Conservation (phyloP, 1,140 invertebrate genomes). For the Vanessa tameamea region DNA sequence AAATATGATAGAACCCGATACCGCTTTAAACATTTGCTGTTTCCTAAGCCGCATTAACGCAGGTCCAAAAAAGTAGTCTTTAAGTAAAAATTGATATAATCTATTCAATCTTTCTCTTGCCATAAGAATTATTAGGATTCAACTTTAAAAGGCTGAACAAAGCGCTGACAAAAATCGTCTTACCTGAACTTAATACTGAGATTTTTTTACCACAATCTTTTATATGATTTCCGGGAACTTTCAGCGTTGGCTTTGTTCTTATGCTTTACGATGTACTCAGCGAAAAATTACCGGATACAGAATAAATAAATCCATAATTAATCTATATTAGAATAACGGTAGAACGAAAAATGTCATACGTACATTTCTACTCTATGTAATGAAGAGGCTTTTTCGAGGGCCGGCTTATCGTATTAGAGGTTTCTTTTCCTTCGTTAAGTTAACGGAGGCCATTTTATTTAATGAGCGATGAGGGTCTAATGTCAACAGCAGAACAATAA, state of each 20-base stretch:
- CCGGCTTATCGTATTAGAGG: slow-evolving; percentile 6
- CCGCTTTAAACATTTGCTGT: not conserved
- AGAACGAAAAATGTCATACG: not conserved
- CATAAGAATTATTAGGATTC: slow-evolving; percentile 16
- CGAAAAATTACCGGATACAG: slow-evolving; percentile 6
- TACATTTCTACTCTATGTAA: not conserved
- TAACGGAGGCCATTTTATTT: slow-evolving; percentile 5
- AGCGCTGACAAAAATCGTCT: slow-evolving; percentile 25
- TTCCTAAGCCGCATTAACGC: not conserved
- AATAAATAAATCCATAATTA: not conserved
- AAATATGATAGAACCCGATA: no score
- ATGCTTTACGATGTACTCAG: slow-evolving; percentile 2
- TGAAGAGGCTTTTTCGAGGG: not conserved
- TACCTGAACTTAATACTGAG: slow-evolving; percentile 21
- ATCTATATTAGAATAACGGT: not conserved
- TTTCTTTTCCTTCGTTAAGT: slow-evolving; percentile 6
- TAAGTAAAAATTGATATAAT: not conserved
- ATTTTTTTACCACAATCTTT: slow-evolving; percentile 27
- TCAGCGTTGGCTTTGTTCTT: slow-evolving; percentile 13
- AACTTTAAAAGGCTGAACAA: slow-evolving; percentile 16
- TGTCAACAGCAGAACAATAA: not conserved
- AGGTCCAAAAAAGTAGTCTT: not conserved
- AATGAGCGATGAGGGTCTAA: slow-evolving; percentile 4
- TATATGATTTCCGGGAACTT: slow-evolving; percentile 22
- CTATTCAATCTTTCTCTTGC: slow-evolving; percentile 13